A percentile compares a stretch with the other conserved stretches of the same genome.
Evolutionary conservation across 2,797 vertebrate species (phyloP).

Genomic region (Gymnothorax javanicus): DNA sequence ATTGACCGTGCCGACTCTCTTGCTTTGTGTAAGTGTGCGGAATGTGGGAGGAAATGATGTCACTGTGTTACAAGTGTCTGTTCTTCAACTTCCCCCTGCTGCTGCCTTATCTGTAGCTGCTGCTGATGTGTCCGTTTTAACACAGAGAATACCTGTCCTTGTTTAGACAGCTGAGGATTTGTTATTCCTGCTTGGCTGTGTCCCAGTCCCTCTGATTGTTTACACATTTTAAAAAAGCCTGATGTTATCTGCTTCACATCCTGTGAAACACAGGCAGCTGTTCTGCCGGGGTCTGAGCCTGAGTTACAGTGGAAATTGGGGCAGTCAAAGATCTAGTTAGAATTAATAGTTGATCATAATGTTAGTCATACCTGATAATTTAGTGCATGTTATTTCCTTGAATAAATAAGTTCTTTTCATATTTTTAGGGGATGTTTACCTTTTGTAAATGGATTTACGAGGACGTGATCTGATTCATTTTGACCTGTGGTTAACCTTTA

Average conservation of each 20-base stretch:
- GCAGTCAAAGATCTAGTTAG: neutral
- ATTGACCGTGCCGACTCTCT: neutral
- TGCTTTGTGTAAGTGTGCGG: neutral
- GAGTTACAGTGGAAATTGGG: neutral
- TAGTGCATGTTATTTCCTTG: neutral
- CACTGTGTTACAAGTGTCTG: constrained; percentile 1
- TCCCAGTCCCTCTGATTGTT: constrained; percentile 20
- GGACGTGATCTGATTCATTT: neutral
- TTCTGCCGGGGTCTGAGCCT: neutral
- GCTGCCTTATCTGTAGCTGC: constrained; percentile 21
- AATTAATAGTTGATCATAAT: neutral
- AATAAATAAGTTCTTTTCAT: neutral
- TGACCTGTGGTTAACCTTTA: neutral
- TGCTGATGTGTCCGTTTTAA: constrained; percentile 51
- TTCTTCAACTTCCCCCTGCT: constrained; percentile 45
- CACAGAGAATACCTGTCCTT: constrained; percentile 43
- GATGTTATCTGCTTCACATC: neutral
- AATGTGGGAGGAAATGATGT: neutral
- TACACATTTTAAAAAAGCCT: neutral
- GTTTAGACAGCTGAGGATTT: constrained; percentile 71
- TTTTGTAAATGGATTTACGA: neutral
- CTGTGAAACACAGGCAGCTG: neutral
- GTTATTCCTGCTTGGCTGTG: constrained; percentile 41
- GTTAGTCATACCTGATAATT: neutral
- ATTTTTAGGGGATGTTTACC: neutral